Base-by-base conservation (phyloP, 2,113 vertebrate genomes). In the Gymnobelideus leadbeateri region DNA sequence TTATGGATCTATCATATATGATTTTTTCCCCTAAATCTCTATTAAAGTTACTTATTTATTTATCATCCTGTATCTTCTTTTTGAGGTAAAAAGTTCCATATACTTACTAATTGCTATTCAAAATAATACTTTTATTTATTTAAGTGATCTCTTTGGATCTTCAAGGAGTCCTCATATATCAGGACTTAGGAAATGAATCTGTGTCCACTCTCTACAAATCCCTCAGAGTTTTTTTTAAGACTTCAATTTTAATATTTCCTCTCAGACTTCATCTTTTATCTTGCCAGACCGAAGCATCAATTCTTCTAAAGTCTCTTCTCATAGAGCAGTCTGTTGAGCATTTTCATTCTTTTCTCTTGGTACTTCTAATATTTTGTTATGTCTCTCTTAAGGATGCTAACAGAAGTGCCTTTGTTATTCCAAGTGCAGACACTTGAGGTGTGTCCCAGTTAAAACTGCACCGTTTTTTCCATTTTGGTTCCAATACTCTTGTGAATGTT, bases 111-210 rank as follows among this genome's bases (percentile, higher is more conserved):
- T 3, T 68, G 1, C 16, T 92, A n/a, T 57, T 90, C n/a, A 92
- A 53, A 50, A 92, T 37, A 91, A 94, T 31, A 43, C 1, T 94
- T 92, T 8, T 0, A 55, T 93, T 97, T 92, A 23, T 92, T 96
- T 95, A 51, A 51, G 51, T 51, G 51, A 51, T 51, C 9, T 51
- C 0, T 93, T 94, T 92, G 61, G 51, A 96, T 2, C 16, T 51
- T 52, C 37, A 84, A 84, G 68, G 37, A 43, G 19, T 21, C 21
- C 14, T 21, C 43, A 16, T 21, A 84, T 84, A 21, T 43, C 37
- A 84, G 68, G 16, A 43, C n/a, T 84, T 84, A 6, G 4, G 14
- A 19, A 84, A 84, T 0, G 21, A 84, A 84, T 84, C 19, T 84
- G 5, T 84, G n/a, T 84, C 16, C 68, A 43, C 19, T 84, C 37